These are phyloP conservation scores for Ammodytes marinus DNA, from an alignment of 2,113 vertebrate genomes.

Conservation along the genomic window DNA sequence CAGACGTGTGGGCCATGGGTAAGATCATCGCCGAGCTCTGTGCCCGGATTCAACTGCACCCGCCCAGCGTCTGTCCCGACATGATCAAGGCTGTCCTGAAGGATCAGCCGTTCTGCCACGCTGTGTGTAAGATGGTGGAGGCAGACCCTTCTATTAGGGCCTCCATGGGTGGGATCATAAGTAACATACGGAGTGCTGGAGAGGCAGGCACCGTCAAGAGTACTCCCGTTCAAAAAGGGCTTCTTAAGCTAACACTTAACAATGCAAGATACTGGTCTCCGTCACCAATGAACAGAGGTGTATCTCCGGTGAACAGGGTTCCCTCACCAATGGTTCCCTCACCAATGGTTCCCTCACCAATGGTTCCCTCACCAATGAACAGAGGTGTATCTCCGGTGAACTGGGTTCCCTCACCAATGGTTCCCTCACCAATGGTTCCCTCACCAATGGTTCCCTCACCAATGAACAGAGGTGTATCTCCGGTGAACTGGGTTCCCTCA, in stretches of 20 bases:
- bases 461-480: no score
- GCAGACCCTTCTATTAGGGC: constrained; percentile 55
- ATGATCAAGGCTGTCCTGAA: constrained; percentile 76
- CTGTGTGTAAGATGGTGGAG: constrained; percentile 79
- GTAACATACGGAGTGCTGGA: constrained; percentile 63
- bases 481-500: no score
- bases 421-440: no score
- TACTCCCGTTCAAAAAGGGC: neutral
- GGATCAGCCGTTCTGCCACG: constrained; percentile 64
- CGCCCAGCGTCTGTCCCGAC: constrained; percentile 63
- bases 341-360: no score
- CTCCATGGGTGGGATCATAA: constrained; percentile 69
- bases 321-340: no score
- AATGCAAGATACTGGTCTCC: constrained; percentile 20
- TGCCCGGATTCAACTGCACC: constrained; percentile 74
- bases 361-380: no score
- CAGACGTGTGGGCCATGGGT: constrained; percentile 86
- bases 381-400: no score
- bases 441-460: no score
- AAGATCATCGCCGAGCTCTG: constrained; percentile 83
- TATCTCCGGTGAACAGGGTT: neutral
- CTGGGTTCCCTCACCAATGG: no score
- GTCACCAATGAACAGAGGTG: constrained; percentile 22
- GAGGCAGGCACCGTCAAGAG: neutral
- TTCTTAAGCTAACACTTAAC: neutral